Conservation (phyloP, 1,140 invertebrate genomes). For the Nautilus pompilius region DNA sequence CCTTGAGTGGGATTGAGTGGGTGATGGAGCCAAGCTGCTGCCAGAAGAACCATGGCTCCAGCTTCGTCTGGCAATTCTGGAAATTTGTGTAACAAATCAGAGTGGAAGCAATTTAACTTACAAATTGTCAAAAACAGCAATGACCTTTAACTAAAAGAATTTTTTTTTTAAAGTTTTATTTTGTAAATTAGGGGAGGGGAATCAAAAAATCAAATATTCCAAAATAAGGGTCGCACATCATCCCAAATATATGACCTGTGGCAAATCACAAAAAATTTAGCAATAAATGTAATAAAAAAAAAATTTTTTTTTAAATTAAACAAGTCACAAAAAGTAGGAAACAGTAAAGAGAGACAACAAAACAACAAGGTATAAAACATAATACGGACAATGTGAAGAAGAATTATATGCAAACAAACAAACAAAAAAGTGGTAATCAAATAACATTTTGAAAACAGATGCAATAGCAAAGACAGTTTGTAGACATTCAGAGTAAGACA, state of each 20-base stretch:
- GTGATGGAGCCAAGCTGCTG: slow-evolving; percentile 12
- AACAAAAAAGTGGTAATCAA: no score
- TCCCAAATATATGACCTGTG: neutral
- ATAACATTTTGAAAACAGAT: no score
- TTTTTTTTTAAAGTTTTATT: neutral
- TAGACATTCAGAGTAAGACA: no score
- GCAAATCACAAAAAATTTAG: no score
- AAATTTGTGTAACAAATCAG: neutral
- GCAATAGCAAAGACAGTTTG: no score
- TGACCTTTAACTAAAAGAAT: neutral
- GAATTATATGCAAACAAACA: no score
- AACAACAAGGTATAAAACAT: no score
- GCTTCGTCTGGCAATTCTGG: neutral
- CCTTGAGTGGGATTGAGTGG: slow-evolving; percentile 6
- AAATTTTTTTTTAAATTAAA: no score
- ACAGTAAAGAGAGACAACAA: no score
- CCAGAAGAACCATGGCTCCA: slow-evolving; percentile 7
- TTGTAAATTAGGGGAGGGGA: neutral
- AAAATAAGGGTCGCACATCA: neutral
- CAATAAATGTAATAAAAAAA: no score
- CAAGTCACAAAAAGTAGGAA: no score
- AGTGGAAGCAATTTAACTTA: neutral
- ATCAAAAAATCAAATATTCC: neutral
- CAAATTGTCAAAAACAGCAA: neutral
- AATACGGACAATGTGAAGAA: no score